Percentiles rank a stretch among this genome's conserved stretches.
Conservation (phyloP, 2,113 vertebrate species). For the Coregonus clupeaformis region DNA sequence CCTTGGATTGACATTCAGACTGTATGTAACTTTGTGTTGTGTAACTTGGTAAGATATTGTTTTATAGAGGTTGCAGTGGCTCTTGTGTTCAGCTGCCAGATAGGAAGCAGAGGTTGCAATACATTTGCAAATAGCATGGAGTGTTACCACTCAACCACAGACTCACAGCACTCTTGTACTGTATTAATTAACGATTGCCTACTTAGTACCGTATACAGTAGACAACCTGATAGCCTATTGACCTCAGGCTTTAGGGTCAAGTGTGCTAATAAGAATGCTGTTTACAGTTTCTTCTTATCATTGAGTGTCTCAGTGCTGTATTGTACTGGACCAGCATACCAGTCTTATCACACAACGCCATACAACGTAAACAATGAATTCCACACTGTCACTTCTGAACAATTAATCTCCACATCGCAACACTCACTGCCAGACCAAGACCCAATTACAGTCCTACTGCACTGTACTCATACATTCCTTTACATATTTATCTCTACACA, state of each 20-base stretch:
- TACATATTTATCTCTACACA: not conserved
- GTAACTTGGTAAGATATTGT: not conserved
- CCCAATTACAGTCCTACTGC: not conserved
- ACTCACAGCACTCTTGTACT: not conserved
- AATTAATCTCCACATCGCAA: not conserved
- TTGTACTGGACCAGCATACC: slow-evolving; percentile 1
- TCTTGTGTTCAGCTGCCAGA: too few species aligned
- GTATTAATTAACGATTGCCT: not conserved
- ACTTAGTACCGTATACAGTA: not conserved
- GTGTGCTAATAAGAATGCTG: not conserved
- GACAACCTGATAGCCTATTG: not conserved
- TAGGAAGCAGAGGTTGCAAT: too few species aligned
- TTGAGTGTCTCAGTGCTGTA: not conserved
- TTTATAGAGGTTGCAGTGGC: not conserved
- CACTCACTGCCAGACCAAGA: not conserved
- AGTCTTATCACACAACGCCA: not conserved
- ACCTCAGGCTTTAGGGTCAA: not conserved
- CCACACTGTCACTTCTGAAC: not conserved
- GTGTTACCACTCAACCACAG: too few species aligned
- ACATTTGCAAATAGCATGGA: too few species aligned
- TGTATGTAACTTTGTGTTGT: not conserved
- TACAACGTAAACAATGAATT: slow-evolving; percentile 2
- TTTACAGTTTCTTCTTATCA: not conserved
- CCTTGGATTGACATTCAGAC: not conserved
- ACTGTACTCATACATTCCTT: not conserved